Percentiles rank a stretch among this genome's conserved stretches.
These are phyloP conservation scores for Hippolais icterina DNA, from an alignment of 2,113 vertebrate genomes.

Conservation along the genomic window DNA sequence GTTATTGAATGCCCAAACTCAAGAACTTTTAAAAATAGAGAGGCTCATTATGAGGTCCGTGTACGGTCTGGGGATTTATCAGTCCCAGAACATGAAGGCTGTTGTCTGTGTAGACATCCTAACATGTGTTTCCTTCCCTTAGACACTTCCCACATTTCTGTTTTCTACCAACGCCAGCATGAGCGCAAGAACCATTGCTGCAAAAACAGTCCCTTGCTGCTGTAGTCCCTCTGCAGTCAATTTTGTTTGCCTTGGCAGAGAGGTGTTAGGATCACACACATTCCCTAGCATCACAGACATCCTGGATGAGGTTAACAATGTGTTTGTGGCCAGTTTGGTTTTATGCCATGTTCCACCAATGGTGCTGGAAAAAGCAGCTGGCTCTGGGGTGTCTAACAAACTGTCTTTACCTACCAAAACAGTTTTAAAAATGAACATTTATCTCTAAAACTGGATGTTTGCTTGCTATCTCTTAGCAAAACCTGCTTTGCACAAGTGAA, in stretches of 20 bases:
- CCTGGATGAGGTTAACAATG: neutral
- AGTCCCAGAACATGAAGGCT: neutral
- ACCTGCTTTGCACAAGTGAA: neutral
- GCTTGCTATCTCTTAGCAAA: neutral
- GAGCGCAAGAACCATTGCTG: fast-evolving
- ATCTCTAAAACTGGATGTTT: neutral
- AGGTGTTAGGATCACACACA: fast-evolving
- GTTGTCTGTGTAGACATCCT: neutral
- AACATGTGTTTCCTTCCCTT: neutral
- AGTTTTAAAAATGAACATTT: neutral
- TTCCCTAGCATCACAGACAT: neutral
- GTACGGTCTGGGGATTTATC: neutral
- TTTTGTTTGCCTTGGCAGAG: neutral
- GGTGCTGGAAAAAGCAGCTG: neutral
- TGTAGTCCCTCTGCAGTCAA: neutral
- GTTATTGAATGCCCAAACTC: neutral
- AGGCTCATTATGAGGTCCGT: neutral
- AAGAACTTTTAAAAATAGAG: neutral
- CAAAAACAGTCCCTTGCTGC: neutral
- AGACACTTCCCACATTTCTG: neutral
- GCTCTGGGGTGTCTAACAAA: neutral
- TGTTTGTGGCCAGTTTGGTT: neutral
- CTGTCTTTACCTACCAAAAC: neutral
- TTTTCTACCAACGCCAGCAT: fast-evolving
- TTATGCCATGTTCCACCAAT: neutral